Evolutionary conservation across 2,113 vertebrate genomes (phyloP).

Genomic region (Elephas maximus): DNA sequence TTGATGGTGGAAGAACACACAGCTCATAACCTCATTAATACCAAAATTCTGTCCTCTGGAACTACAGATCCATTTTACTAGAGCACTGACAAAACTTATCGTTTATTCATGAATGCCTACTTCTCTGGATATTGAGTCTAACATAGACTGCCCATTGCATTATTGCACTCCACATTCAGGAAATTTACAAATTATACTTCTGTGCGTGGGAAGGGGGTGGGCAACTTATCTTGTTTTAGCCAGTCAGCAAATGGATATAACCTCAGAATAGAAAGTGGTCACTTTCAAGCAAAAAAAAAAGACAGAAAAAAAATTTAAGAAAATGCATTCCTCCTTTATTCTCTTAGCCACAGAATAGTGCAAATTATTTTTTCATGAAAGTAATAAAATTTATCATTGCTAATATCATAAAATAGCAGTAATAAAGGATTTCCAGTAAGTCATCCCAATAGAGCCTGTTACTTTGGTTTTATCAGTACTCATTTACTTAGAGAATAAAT

Average conservation of each 20-base stretch:
- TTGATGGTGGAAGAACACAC: not conserved
- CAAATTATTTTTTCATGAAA: constrained; percentile 28
- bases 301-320: constrained; percentile 23
- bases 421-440: constrained; percentile 3
- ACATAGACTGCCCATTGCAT: not conserved
- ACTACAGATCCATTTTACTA: not conserved
- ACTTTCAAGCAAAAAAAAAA: not conserved
- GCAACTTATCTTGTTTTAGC: not conserved
- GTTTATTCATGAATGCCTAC: constrained; percentile 27
- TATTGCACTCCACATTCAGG: not conserved
- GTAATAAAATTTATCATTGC: not conserved
- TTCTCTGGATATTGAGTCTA: constrained; percentile 36
- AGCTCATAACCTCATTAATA: not conserved
- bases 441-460: not conserved
- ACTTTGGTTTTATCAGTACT: constrained; percentile 36
- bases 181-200: not conserved
- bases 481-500: not conserved
- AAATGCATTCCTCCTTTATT: not conserved
- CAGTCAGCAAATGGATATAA: constrained; percentile 5
- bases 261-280: not conserved
- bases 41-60: not conserved
- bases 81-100: not conserved
- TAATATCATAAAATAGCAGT: not conserved
- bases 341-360: not conserved
- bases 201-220: not conserved